Percentiles rank a stretch among this genome's conserved stretches.
Evolutionary conservation across 2,797 vertebrate species (phyloP).

Genomic region (Heteromormyrus szaboi): DNA sequence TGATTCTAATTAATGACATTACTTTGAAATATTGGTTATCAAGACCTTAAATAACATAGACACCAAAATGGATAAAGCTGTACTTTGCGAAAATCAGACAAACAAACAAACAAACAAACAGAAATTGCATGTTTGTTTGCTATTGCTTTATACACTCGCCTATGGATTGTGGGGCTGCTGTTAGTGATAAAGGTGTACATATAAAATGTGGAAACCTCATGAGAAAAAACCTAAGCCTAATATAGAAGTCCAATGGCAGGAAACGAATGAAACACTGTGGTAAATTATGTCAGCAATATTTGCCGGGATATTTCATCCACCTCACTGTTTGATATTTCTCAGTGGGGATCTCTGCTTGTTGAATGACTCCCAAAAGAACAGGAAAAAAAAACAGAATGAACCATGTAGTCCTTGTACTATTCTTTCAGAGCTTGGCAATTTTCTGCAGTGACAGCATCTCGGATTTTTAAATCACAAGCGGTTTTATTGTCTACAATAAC

Average conservation of each 20-base stretch:
- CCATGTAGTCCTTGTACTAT: not conserved
- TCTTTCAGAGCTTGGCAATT: not conserved
- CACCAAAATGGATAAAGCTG: not conserved
- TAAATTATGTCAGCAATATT: slow-evolving; percentile 10
- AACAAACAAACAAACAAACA: not conserved
- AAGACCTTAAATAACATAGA: not conserved
- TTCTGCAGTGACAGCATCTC: not conserved
- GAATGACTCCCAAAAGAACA: not conserved
- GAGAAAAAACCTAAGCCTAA: not conserved
- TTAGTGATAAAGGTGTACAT: not conserved
- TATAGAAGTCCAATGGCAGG: slow-evolving; percentile 4
- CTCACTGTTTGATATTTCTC: slow-evolving; percentile 5
- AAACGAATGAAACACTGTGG: not conserved
- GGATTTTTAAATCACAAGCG: slow-evolving; percentile 2
- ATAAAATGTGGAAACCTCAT: not conserved
- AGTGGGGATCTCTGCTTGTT: slow-evolving; percentile 11
- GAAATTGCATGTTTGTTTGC: not conserved
- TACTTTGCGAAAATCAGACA: not conserved
- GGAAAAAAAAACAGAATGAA: not conserved
- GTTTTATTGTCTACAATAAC: slow-evolving; percentile 11
- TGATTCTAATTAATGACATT: not conserved
- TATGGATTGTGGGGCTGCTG: not conserved
- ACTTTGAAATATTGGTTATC: not conserved
- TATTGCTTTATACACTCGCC: not conserved
- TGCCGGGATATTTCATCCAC: not conserved